phyloP scores from a whole-genome alignment of 2,888 invertebrate genomes.

The Melanostoma scalare region DNA sequence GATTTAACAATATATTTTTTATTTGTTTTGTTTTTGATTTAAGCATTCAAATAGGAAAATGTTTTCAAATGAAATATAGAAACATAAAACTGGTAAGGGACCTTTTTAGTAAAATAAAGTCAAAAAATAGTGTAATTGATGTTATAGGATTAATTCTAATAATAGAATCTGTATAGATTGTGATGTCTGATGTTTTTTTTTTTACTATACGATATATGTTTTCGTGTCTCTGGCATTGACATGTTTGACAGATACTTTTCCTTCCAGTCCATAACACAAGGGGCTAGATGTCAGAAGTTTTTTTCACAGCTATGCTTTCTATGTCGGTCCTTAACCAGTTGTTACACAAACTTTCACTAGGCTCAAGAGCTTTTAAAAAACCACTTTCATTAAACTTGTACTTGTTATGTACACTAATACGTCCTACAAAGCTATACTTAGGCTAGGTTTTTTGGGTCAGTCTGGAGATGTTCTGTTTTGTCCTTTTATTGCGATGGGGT shows the following conservation, averaged over 20 bases:
- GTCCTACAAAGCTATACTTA: too few species aligned
- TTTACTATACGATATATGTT: background rate
- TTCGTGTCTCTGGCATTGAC: background rate
- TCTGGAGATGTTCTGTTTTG: too few species aligned
- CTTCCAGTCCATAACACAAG: too few species aligned
- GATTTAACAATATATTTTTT: conserved; percentile 37
- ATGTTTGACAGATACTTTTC: background rate
- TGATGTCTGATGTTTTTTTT: conserved; percentile 18
- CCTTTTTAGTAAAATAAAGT: conserved; percentile 78
- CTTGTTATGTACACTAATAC: too few species aligned
- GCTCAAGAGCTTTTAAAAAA: too few species aligned
- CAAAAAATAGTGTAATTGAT: conserved; percentile 74
- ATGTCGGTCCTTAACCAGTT: too few species aligned
- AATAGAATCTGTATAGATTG: conserved; percentile 30
- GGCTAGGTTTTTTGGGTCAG: too few species aligned
- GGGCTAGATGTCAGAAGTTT: too few species aligned
- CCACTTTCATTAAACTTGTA: too few species aligned
- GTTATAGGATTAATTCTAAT: conserved; percentile 23
- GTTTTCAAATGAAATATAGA: conserved; percentile 65
- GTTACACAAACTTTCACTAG: too few species aligned
- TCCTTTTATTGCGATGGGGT: too few species aligned
- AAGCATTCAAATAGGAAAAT: conserved; percentile 54
- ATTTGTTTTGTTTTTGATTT: conserved; percentile 11
- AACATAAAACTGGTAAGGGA: conserved; percentile 80
- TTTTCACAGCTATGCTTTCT: too few species aligned